Percentiles rank a stretch among this genome's conserved stretches.
phyloP scores from a whole-genome alignment of 2,113 vertebrate genomes.

The Thryonomys swinderianus region DNA sequence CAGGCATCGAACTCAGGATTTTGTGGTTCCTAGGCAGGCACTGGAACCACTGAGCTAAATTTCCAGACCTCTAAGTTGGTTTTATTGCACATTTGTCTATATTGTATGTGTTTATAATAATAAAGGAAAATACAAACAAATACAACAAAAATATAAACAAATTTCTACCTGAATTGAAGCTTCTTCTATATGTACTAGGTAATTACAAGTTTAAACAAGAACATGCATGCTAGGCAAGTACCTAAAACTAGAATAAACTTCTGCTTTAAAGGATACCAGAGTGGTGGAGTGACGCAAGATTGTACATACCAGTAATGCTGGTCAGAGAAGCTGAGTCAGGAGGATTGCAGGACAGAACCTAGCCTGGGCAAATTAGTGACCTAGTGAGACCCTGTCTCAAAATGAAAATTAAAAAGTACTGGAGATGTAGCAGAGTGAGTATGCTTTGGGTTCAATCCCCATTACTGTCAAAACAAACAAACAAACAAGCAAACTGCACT shows the following conservation, averaged over 20 bases:
- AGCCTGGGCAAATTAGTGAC: neutral
- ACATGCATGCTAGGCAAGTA: neutral
- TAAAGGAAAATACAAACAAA: neutral
- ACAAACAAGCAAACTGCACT: no score
- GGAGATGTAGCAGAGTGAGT: neutral
- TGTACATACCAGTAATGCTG: neutral
- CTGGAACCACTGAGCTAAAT: no score
- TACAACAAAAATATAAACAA: no score
- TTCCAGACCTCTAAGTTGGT: constrained; percentile 23
- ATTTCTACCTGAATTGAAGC: neutral
- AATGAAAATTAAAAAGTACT: neutral
- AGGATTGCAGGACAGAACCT: neutral
- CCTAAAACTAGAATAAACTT: neutral
- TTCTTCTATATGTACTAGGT: neutral
- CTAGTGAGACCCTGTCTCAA: neutral
- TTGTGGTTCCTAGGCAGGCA: no score
- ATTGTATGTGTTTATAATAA: constrained; percentile 10
- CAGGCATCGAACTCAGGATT: no score
- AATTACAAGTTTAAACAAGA: neutral
- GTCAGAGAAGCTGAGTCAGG: neutral
- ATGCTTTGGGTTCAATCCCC: neutral
- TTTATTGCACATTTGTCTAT: neutral
- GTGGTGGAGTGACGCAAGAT: neutral
- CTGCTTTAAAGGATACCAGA: neutral
- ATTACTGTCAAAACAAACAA: neutral